Base-by-base conservation (phyloP, 2,888 invertebrate species). In the Euphydryas editha region DNA sequence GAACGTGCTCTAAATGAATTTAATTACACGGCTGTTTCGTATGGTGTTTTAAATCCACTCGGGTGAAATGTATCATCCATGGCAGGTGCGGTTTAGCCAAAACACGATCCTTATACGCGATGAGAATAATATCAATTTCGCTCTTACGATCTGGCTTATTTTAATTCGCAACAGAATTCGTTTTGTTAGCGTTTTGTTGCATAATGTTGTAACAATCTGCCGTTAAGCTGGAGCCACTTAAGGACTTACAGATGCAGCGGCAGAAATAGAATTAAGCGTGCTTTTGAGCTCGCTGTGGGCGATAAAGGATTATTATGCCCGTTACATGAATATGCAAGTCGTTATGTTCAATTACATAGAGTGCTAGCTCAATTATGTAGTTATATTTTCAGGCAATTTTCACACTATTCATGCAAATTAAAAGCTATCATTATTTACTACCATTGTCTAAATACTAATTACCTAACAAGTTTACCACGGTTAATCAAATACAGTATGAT, bases 1-100 rank as follows among this genome's bases (percentile, higher is more conserved):
- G 84, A 87, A 86, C 83, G 86, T 83, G 80, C 78, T 86, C 87
- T 90, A 90, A 91, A 90, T 92, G 89, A 91, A 91, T 90, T 90
- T 86, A 88, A 92, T 92, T 90, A 90, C 85, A 88, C 84, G 86
- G 83, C 76, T 81, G 76, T 72, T 81, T 75, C 72, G 80, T 76
- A 76, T 71, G 72, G 78, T 76, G 82, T 85, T 88, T 86, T 88
- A 86, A 89, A 86, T 88, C 84, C 81, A 77, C 76, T 77, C 80
- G 81, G 82, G 80, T 82, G 84, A 82, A 80, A 83, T 77, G 76
- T 78, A 81, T 84, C 80, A 78, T 73, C 74, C 74, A 71, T 70
- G 72, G 81, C 83, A 85, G 86, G 83, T 86, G 82, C 72, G 75
- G 81, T 77, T 80, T 76, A 79, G 74, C 73, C 59, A 37, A 65